Conservation (phyloP, 2,797 vertebrate species). For the Malurus leucopterus region DNA sequence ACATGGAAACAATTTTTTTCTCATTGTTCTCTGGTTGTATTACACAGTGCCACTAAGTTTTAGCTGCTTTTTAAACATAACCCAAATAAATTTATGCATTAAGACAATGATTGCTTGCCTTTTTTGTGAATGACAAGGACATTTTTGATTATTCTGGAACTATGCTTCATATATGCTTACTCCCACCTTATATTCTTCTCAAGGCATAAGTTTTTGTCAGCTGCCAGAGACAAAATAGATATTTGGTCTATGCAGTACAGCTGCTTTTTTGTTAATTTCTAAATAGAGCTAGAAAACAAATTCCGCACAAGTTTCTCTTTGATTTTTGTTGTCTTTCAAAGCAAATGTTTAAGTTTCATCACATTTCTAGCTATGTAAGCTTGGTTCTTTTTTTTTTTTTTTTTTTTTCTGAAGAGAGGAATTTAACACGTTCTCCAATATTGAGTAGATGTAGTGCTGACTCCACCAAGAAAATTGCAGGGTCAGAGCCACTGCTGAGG, state of each 20-base stretch:
- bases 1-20: neutral
- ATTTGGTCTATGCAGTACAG: neutral
- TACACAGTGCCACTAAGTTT: neutral
- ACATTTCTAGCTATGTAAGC: constrained; percentile 7
- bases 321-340: constrained; percentile 31
- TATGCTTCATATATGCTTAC: neutral
- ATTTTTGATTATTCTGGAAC: neutral
- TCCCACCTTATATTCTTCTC: neutral
- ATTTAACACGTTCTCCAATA: constrained; percentile 14
- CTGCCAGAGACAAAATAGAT: neutral
- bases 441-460: neutral
- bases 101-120: neutral
- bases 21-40: neutral
- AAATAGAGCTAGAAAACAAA: neutral
- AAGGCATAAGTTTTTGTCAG: neutral
- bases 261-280: constrained; percentile 40
- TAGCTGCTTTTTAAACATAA: neutral
- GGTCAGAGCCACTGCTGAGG: constrained; percentile 17
- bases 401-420: neutral
- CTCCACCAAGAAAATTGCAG: constrained; percentile 5
- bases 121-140: neutral
- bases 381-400: neutral
- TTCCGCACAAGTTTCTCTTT: neutral
- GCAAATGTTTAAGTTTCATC: constrained; percentile 23
- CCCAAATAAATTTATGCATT: neutral